Conservation (phyloP, 2,797 vertebrate species). For the Pangasius sanitwongsei region DNA sequence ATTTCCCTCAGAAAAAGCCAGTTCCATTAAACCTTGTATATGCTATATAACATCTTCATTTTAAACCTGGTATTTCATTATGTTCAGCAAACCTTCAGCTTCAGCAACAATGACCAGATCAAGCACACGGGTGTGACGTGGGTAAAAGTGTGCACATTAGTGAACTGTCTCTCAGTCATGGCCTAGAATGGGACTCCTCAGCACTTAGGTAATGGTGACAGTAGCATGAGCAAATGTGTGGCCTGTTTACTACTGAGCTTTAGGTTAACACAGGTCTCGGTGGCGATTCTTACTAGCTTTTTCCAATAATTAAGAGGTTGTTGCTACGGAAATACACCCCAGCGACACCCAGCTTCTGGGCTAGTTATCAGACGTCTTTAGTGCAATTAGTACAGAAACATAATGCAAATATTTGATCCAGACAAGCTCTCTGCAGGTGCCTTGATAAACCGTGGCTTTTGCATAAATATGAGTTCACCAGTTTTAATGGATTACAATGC, state of each 20-base stretch:
- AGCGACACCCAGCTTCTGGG: constrained; percentile 68
- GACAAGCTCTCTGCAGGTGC: background rate
- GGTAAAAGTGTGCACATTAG: background rate
- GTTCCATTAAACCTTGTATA: constrained; percentile 50
- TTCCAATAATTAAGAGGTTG: constrained; percentile 70
- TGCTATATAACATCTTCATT: constrained; percentile 55
- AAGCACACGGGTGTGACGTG: constrained; percentile 6
- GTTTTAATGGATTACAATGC: background rate
- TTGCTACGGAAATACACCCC: constrained; percentile 80
- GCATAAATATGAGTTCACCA: background rate
- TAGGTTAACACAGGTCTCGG: constrained; percentile 82
- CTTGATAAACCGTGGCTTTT: background rate
- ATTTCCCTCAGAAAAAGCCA: constrained; percentile 40
- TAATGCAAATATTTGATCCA: too few relatives aligned
- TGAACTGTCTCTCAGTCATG: constrained; percentile 8
- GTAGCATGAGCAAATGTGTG: constrained; percentile 15
- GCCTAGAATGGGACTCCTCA: background rate
- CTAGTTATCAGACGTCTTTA: constrained; percentile 81
- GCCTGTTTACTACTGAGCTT: constrained; percentile 82
- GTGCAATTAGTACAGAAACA: background rate
- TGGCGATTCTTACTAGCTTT: constrained; percentile 77
- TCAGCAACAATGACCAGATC: constrained; percentile 13
- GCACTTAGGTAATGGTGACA: background rate
- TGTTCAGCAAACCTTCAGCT: constrained; percentile 27
- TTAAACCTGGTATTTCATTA: constrained; percentile 21